A percentile compares a stretch with the other conserved stretches of the same genome.
Conservation (phyloP, 2,797 vertebrate species). For the Sciurus carolinensis region DNA sequence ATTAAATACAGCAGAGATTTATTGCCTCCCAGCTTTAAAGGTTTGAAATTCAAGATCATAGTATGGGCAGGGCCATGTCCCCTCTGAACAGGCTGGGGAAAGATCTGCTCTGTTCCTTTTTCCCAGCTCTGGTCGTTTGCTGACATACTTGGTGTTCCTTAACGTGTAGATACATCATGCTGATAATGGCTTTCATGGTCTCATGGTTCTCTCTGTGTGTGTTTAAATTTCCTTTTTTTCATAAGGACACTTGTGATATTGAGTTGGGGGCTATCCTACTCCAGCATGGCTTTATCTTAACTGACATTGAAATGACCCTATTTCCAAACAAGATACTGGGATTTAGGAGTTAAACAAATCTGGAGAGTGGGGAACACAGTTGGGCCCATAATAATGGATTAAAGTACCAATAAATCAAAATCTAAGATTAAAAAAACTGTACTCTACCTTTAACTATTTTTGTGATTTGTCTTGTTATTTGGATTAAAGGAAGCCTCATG, state of each 20-base stretch:
- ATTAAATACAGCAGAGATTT: neutral
- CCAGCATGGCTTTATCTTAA: neutral
- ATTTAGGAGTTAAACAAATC: neutral
- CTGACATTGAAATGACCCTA: neutral
- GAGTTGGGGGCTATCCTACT: neutral
- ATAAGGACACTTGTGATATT: neutral
- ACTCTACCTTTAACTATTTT: neutral
- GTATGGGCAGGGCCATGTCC: rapidly evolving
- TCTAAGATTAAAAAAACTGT: neutral
- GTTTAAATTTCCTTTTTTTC: neutral
- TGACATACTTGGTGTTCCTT: neutral
- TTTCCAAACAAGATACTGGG: neutral
- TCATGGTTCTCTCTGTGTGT: neutral
- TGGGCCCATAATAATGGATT: neutral
- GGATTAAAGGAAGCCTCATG: neutral
- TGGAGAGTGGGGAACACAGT: neutral
- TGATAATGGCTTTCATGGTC: neutral
- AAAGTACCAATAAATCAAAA: neutral
- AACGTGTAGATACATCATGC: neutral
- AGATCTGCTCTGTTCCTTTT: neutral
- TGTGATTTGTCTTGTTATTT: neutral
- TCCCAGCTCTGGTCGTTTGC: neutral
- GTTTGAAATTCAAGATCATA: neutral
- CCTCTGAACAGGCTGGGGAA: neutral
- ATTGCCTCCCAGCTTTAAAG: neutral